Conservation (phyloP, 2,113 vertebrate genomes). For the Antidorcas marsupialis region DNA sequence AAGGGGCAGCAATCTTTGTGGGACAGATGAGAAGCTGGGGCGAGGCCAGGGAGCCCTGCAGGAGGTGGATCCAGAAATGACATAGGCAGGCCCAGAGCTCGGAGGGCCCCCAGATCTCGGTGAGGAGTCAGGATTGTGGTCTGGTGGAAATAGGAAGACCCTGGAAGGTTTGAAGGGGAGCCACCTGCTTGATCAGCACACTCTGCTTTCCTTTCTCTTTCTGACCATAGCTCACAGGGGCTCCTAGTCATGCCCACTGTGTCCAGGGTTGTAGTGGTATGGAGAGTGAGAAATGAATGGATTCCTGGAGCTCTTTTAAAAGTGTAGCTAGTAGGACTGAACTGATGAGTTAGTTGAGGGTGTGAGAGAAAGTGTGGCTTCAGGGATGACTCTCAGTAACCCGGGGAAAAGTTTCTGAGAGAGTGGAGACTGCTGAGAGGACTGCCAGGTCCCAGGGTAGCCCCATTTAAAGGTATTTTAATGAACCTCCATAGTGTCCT, state of each 20-base stretch:
- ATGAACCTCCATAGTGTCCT: background rate
- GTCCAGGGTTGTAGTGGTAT: background rate
- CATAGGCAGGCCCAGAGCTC: background rate
- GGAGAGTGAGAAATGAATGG: background rate
- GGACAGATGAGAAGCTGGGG: background rate
- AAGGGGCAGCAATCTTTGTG: background rate
- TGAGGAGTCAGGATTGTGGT: background rate
- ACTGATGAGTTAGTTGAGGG: background rate
- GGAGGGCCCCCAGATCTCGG: background rate
- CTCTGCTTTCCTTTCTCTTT: background rate
- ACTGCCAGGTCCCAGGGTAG: background rate
- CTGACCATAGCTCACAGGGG: background rate
- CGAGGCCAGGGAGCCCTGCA: background rate
- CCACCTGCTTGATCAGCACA: background rate
- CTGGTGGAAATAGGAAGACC: background rate
- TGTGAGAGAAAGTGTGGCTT: background rate
- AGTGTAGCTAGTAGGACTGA: background rate
- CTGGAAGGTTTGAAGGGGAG: background rate
- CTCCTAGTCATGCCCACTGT: background rate
- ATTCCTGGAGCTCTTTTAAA: background rate
- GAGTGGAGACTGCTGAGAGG: background rate
- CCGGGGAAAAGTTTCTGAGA: background rate
- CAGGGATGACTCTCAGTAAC: background rate
- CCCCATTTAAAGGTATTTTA: background rate
- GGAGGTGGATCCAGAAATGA: background rate